Base-by-base conservation (phyloP, 2,888 invertebrate species). In the Melikaiella ostensackeni region DNA sequence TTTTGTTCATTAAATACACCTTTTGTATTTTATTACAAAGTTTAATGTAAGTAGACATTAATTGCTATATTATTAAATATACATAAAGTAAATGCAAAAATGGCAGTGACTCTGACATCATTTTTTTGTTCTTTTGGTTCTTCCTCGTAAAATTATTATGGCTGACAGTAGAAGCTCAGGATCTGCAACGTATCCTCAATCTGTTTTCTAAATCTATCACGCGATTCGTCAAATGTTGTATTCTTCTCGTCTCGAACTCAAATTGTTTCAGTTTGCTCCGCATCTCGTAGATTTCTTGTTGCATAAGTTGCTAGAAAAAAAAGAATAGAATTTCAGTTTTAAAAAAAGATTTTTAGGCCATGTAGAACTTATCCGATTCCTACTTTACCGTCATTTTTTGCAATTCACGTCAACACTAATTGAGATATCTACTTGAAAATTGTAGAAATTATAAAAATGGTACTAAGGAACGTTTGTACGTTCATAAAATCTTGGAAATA, bases 211-310 rank as follows among this genome's bases (percentile, higher is more conserved):
- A 80, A 75, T 91, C 90, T 13, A 86, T 75, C 2, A 91, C 87
- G 70, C 87, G 87, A 75, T 83, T 90, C 16, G 86, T 86, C 35
- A 91, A 76, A 74, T 90, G 89, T 42, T 90, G 89, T 64, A 90
- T 85, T 77, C 88, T 89, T 61, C 88, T 88, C 1, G 86, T 85
- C 78, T 91, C 91, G 42, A 86, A 78, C 70, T 91, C 91, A 30
- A 89, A 89, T 50, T 87, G 84, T 38, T 89, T 88, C 1, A 90
- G 83, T 79, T 90, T 90, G 62, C 83, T 90, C 50, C 86, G 83
- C 86, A 91, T 86, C 27, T 89, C 88, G 75, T 89, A 87, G 42
- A 91, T 83, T 81, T 89, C 88, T 76, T 86, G 87, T 66, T 90
- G 89, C 88, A 90, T 89, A 11, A 84, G 27, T 86, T 89, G 89